Conservation (phyloP, 2,113 vertebrate genomes). For the Martes martes region DNA sequence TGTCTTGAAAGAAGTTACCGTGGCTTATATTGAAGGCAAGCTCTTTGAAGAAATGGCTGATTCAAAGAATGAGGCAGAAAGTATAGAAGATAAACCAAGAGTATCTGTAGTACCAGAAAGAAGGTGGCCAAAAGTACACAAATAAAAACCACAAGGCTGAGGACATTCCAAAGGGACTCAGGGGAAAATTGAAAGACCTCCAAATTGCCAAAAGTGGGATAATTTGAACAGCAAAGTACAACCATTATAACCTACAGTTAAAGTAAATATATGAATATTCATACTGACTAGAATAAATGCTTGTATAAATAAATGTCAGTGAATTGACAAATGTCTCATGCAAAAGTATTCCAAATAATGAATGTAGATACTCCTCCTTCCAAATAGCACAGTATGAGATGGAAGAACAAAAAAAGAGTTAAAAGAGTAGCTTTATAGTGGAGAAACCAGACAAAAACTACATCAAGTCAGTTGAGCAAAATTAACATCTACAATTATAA, state of each 20-base stretch:
- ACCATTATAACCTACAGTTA: neutral
- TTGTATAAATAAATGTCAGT: neutral
- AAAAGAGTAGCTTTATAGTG: neutral
- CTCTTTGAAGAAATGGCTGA: neutral
- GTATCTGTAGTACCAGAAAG: neutral
- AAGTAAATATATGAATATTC: neutral
- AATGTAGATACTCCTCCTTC: neutral
- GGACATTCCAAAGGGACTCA: neutral
- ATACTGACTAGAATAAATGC: neutral
- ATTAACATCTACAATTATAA: neutral
- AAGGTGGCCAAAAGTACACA: neutral
- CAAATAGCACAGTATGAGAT: neutral
- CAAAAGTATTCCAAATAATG: neutral
- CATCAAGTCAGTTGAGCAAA: neutral
- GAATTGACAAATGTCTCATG: neutral
- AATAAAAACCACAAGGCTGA: neutral
- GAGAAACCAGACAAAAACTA: neutral
- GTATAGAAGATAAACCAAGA: neutral
- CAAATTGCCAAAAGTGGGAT: neutral
- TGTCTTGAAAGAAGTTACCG: too few relatives aligned
- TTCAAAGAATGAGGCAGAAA: neutral
- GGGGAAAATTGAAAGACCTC: neutral
- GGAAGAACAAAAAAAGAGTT: neutral
- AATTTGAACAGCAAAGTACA: neutral
- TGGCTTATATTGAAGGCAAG: too few relatives aligned